Base-by-base conservation (phyloP, 2,888 invertebrate species). In the Rhagophthalmus giganteus region DNA sequence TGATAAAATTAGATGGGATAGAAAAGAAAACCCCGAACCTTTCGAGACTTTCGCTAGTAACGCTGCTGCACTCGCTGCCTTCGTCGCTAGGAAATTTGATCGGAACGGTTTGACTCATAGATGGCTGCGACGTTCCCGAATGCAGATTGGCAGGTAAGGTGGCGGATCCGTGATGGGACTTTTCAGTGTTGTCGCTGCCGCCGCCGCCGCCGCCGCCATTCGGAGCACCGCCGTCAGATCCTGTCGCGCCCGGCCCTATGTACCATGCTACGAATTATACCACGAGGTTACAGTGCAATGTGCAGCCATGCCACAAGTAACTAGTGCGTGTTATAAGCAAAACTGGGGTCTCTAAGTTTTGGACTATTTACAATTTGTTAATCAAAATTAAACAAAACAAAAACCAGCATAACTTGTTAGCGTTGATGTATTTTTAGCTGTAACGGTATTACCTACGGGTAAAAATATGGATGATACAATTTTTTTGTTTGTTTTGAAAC, bases 11-110 rank as follows among this genome's bases (percentile, higher is more conserved):
- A 5, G 3, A 7, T 13, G 10, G 5, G 5, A n/a, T 15, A 1
- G n/a, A 20, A 32, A 15, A 35, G 31, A 31, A 32, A 42, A 11
- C 20, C 40, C 51, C 9, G 76, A 62, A 82, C 83, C 81, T 81
- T 30, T 85, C 86, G 46, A 83, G 84, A 57, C 87, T 88, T 66
- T 91, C 92, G 66, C 90, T 91, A 24, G 92, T 92, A 44, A 91
- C 90, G 44, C 90, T 90, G 57, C 90, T 91, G 68, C 89, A 90
- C 57, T 90, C 91, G 59, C 90, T 90, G 38, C 88, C 90, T 64
- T 90, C 86, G 63, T 86, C 89, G 25, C 88, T 88, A 45, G 88
- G 87, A 74, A 84, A 88, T 76, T 89, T 89, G 55, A 80, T 80
- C 14, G 74, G 64, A 7, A 37, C 60, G 26, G 76, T 61, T 42